A percentile compares a stretch with the other conserved stretches of the same genome.
These are phyloP conservation scores for Sceliomorpha sp. DNA, from an alignment of 2,888 invertebrate genomes.

Conservation along the genomic window DNA sequence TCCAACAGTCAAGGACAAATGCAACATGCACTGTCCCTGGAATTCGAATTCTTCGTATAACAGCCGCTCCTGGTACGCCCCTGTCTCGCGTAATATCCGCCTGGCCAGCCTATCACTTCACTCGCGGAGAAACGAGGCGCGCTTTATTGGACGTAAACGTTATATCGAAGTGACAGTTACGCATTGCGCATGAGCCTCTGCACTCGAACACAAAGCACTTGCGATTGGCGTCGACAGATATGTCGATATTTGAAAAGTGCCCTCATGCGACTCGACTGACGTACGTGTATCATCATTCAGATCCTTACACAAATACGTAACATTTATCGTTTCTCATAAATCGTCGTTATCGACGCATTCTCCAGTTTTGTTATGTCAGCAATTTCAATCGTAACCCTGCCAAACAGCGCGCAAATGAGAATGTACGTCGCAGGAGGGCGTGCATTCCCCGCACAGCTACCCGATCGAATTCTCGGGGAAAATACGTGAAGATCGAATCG, in stretches of 20 bases:
- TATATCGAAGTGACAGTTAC: conserved; percentile 64
- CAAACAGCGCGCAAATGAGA: too few relatives aligned
- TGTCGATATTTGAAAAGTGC: conserved; percentile 54
- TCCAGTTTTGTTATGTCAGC: too few relatives aligned
- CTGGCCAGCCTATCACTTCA: conserved; percentile 62
- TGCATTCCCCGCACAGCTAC: too few relatives aligned
- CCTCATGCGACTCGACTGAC: conserved; percentile 31
- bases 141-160: conserved; percentile 61
- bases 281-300: conserved; percentile 22
- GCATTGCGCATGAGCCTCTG: conserved; percentile 59
- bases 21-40: too few relatives aligned
- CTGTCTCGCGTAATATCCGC: conserved; percentile 13
- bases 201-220: conserved; percentile 30
- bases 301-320: conserved; percentile 8
- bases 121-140: conserved; percentile 35
- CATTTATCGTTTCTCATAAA: conserved; percentile 24
- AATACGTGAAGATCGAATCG: too few relatives aligned
- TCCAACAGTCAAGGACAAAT: too few relatives aligned
- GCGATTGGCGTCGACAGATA: conserved; percentile 54
- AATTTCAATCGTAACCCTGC: too few relatives aligned
- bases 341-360: too few relatives aligned
- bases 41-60: too few relatives aligned
- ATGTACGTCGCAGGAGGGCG: too few relatives aligned
- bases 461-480: too few relatives aligned
- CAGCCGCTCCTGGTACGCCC: too few relatives aligned